These are phyloP conservation scores for Barypeithes pellucidus DNA, from an alignment of 2,888 invertebrate species.

Conservation along the genomic window DNA sequence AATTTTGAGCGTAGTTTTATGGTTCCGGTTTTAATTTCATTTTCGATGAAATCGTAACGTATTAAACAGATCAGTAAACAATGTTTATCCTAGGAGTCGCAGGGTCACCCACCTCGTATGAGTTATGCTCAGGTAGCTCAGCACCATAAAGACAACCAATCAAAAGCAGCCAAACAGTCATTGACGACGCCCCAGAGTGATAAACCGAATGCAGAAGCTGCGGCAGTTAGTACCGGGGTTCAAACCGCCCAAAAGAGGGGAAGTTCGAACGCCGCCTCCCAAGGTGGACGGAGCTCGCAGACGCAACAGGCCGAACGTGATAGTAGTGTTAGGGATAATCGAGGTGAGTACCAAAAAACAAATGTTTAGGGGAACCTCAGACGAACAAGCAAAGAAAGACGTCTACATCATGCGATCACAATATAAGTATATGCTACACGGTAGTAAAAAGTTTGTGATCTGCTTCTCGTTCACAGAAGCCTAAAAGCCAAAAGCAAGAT, in stretches of 20 bases:
- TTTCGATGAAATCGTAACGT: too few species aligned
- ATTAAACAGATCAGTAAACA: too few species aligned
- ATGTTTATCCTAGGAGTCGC: slow-evolving; percentile 27
- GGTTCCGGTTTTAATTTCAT: too few species aligned
- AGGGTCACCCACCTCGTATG: slow-evolving; percentile 69
- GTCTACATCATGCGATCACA: too few species aligned
- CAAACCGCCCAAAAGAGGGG: slow-evolving; percentile 30
- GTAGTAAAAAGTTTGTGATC: too few species aligned
- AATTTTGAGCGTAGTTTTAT: too few species aligned
- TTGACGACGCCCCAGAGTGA: slow-evolving; percentile 5
- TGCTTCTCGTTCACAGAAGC: too few species aligned
- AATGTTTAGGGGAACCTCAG: too few species aligned
- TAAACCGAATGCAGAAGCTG: slow-evolving; percentile 34
- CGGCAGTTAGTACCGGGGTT: slow-evolving; percentile 11
- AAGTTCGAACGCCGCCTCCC: slow-evolving; percentile 2
- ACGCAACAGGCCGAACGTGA: slow-evolving; percentile 49
- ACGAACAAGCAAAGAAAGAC: too few species aligned
- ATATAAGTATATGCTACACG: too few species aligned
- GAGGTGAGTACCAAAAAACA: slow-evolving; percentile 33
- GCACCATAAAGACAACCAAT: slow-evolving; percentile 73
- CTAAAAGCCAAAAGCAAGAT: too few species aligned
- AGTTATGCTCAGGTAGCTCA: slow-evolving; percentile 81
- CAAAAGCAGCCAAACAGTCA: slow-evolving; percentile 37
- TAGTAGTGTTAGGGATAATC: slow-evolving; percentile 51
- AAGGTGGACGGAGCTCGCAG: slow-evolving; percentile 29